Evolutionary conservation across 1,140 invertebrate genomes (phyloP), one percentile per base, ranked within the genome.

Genomic region (Teleopsis dalmanni): DNA sequence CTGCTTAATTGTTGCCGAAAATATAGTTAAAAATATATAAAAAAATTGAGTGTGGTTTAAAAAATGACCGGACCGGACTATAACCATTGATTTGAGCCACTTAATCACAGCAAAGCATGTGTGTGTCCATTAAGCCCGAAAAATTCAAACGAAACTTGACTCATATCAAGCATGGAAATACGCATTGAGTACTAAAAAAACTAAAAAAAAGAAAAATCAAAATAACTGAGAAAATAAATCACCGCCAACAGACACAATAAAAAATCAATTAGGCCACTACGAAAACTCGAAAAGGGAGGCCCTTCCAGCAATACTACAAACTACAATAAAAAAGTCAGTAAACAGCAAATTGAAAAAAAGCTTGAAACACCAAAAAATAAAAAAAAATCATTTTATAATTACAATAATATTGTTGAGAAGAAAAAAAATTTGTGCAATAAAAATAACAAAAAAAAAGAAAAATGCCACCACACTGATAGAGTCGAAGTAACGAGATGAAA

Each of bases 401-500:
- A 19, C 11, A 18, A 35, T 35, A 35, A 19, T 35, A 14, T 19
- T 16, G 34, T 16, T 40, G 22, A 10, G n/a, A 40, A 13, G 5
- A n/a, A n/a, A n/a, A n/a, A n/a, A n/a, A n/a, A n/a, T n/a, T n/a
- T n/a, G n/a, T n/a, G n/a, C n/a, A n/a, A n/a, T 13, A 13, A 40
- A n/a, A 16, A 33, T 21, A 29, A 31, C 29, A 31, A 11, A 8
- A 10, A 18, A 43, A 43, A 22, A 19, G 16, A 29, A 11, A 43
- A 44, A 44, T 44, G 34, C 42, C 42, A 44, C 42, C 31, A n/a
- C n/a, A n/a, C n/a, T n/a, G n/a, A n/a, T n/a, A n/a, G n/a, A n/a
- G n/a, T n/a, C 42, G 34, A 38, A 44, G 42, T 41, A 48, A 37
- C 36, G 36, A 48, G 35, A 29, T 48, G 47, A 48, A 48, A 48